Evolutionary conservation across 2,797 vertebrate genomes (phyloP).

Genomic region (Karalla daura): DNA sequence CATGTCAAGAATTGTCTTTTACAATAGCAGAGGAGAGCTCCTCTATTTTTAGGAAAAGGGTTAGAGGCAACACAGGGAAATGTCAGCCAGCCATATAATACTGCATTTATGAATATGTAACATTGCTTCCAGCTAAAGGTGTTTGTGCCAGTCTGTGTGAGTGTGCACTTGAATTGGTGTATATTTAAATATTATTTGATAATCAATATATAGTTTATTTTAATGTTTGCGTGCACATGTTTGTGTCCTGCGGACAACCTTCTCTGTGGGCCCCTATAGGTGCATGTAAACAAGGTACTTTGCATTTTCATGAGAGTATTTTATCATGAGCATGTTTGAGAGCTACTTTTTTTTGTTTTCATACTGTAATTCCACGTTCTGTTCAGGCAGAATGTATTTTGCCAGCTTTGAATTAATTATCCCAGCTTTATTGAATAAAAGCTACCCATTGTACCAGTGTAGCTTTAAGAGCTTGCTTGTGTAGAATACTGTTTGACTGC

Average conservation of each 20-base stretch:
- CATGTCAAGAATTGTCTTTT: constrained; percentile 47
- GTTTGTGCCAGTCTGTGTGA: constrained; percentile 14
- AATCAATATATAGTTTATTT: constrained; percentile 17
- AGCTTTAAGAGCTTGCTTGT: constrained; percentile 58
- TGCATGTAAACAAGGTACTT: not conserved
- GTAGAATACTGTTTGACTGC: constrained; percentile 48
- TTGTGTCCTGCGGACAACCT: not conserved
- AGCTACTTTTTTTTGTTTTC: not conserved
- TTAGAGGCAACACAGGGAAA: constrained; percentile 57
- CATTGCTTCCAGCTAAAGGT: constrained; percentile 43
- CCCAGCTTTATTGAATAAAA: constrained; percentile 54
- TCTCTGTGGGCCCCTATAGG: not conserved
- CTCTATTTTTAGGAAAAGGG: constrained; percentile 62
- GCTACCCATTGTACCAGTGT: constrained; percentile 48
- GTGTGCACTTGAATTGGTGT: not conserved
- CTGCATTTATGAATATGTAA: constrained; percentile 71
- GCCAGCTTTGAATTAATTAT: constrained; percentile 61
- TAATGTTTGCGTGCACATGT: not conserved
- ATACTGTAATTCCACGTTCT: constrained; percentile 31
- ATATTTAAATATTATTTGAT: constrained; percentile 27
- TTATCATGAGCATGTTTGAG: not conserved
- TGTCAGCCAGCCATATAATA: constrained; percentile 57
- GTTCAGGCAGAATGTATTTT: constrained; percentile 20
- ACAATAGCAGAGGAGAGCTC: constrained; percentile 37
- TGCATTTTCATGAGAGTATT: not conserved